Evolutionary conservation across 2,113 vertebrate species (phyloP), one percentile per base, ranked within the genome.

Genomic region (Tragelaphus imberbis): DNA sequence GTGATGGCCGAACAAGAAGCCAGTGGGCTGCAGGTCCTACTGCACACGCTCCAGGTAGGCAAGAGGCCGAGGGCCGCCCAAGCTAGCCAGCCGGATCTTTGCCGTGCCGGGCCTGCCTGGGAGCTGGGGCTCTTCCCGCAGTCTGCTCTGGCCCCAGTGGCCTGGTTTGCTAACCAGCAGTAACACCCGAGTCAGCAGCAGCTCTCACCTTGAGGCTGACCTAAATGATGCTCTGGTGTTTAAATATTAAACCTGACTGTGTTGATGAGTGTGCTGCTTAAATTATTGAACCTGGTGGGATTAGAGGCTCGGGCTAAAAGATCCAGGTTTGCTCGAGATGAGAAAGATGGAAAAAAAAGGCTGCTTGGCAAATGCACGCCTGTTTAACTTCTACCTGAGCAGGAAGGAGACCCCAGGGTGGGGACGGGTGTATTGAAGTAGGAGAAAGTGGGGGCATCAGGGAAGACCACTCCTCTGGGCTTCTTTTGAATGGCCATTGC

Each of bases 41-140:
- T 99, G 68, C 99, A 98, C 87, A 99, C 99, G 21, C 99, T 99
- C 95, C 99, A 99, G 99, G 99, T 99, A 99, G 98, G 99, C 71
- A 98, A 96, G 91, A 68, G 75, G 97, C 63, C 79, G 93, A 93
- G 95, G 98, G 97, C 97, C 2, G 49, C 75, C 95, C 91, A n/a
- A 0, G 17, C 93, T 75, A 92, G 95, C 77, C 53, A 98, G 93
- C 94, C 97, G 97, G 88, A 79, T 56, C 90, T 87, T 25, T 79
- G 98, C 88, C 59, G 23, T 79, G 93, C 97, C 59, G 40, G 92
- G 88, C 95, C 91, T 0, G 59, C 77, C 92, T 85, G 7, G 86
- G 95, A 88, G 81, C 65, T 10, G 27, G 63, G 63, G 89, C 3
- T 96, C 13, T 0, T 3, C 7, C 0, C 7, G 0, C 91, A 33